Evolutionary conservation across 1,140 invertebrate genomes (phyloP).

Genomic region (Habropoda laboriosa): DNA sequence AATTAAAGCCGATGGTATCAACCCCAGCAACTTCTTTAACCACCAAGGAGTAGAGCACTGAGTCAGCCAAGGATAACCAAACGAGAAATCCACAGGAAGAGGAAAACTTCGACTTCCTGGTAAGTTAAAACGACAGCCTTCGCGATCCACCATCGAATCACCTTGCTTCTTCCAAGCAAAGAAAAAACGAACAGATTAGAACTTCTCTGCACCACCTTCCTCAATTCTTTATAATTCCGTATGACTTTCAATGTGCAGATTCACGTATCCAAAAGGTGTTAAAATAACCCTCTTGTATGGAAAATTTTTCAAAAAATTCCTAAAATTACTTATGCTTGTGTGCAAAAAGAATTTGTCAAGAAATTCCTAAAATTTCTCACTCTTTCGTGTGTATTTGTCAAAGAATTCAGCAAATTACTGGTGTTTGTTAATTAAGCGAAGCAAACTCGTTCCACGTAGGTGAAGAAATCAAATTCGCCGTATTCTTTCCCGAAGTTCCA

Average conservation of each 20-base stretch:
- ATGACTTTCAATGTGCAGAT: too few relatives aligned
- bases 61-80: background rate
- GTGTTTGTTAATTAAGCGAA: slow-evolving; percentile 40
- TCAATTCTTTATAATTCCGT: too few relatives aligned
- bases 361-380: too few relatives aligned
- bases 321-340: too few relatives aligned
- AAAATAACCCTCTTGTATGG: too few relatives aligned
- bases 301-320: too few relatives aligned
- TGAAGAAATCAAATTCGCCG: background rate
- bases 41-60: background rate
- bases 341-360: too few relatives aligned
- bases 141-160: background rate
- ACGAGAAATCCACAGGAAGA: background rate
- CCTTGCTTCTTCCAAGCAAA: background rate
- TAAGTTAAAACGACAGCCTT: background rate
- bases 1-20: background rate
- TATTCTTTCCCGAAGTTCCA: slow-evolving; percentile 15
- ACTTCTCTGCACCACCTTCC: too few relatives aligned
- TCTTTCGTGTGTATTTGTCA: too few relatives aligned
- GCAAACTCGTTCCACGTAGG: background rate
- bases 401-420: too few relatives aligned
- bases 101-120: too few relatives aligned
- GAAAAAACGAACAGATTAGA: background rate
- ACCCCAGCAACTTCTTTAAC: background rate
- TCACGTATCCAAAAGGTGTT: too few relatives aligned